Percentiles rank a stretch among this genome's conserved stretches.
These are phyloP conservation scores for Notodonta dromedarius DNA, from an alignment of 2,888 invertebrate species.

Conservation along the genomic window DNA sequence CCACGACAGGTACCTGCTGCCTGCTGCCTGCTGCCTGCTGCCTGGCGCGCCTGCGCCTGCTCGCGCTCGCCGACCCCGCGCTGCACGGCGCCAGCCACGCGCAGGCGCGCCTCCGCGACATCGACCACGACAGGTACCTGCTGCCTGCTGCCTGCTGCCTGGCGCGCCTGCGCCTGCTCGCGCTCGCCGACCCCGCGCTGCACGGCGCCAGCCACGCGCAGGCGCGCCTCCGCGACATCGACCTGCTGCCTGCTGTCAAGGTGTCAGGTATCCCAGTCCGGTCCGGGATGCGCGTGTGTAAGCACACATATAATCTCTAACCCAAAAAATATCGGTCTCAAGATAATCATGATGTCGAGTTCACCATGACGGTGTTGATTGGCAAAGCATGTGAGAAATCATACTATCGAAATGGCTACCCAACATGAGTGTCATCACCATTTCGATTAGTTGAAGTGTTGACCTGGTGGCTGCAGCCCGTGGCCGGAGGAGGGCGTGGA, in stretches of 20 bases:
- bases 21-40: conserved; percentile 91
- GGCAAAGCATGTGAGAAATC: no score
- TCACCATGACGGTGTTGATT: no score
- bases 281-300: no score
- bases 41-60: conserved; percentile 86
- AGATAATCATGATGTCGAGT: no score
- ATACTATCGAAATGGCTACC: no score
- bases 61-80: conserved; percentile 93
- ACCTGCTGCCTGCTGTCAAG: conserved; percentile 83
- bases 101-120: conserved; percentile 88
- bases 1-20: conserved; percentile 84
- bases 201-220: conserved; percentile 92
- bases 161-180: conserved; percentile 85
- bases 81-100: conserved; percentile 93
- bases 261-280: no score
- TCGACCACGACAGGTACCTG: conserved; percentile 90
- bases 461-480: conserved; percentile 81
- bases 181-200: conserved; percentile 94
- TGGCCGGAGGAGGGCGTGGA: conserved; percentile 96
- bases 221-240: conserved; percentile 90
- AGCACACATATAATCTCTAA: no score
- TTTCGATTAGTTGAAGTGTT: no score
- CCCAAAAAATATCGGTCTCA: no score
- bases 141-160: conserved; percentile 86
- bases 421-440: no score